A percentile compares a stretch with the other conserved stretches of the same genome.
phyloP scores from a whole-genome alignment of 2,797 vertebrate genomes.

The Tapirus indicus region DNA sequence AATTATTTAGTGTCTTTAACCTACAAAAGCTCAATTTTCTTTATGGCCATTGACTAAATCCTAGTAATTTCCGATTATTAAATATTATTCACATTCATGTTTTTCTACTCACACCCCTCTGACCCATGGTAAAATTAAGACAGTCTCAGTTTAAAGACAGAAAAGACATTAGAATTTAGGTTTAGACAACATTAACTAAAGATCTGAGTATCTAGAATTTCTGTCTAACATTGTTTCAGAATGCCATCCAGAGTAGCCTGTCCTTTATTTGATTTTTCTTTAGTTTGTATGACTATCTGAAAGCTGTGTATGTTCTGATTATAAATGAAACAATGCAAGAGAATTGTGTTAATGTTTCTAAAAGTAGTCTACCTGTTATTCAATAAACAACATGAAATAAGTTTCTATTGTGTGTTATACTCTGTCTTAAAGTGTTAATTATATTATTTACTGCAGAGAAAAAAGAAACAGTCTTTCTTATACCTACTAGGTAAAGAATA shows the following conservation, averaged over 20 bases:
- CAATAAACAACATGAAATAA: background rate
- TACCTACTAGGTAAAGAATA: background rate
- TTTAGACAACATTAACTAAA: background rate
- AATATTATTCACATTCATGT: background rate
- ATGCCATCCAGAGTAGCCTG: background rate
- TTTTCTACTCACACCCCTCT: background rate
- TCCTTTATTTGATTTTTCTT: background rate
- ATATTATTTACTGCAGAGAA: background rate
- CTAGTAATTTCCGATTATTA: background rate
- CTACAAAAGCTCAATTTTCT: constrained; percentile 12
- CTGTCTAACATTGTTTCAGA: background rate
- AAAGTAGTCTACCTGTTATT: background rate
- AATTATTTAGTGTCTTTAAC: background rate
- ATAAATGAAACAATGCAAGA: background rate
- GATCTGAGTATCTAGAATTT: background rate
- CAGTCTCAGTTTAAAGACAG: background rate
- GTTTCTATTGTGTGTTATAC: background rate
- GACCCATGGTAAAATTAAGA: background rate
- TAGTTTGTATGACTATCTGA: background rate
- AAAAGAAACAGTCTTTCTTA: background rate
- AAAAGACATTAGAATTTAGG: background rate
- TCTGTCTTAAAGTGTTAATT: background rate
- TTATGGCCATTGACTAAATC: background rate
- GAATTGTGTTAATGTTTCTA: background rate
- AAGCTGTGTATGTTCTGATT: background rate